A percentile compares a stretch with the other conserved stretches of the same genome.
Evolutionary conservation across 2,113 vertebrate species (phyloP).

Genomic region (Nothoprocta perdicaria): DNA sequence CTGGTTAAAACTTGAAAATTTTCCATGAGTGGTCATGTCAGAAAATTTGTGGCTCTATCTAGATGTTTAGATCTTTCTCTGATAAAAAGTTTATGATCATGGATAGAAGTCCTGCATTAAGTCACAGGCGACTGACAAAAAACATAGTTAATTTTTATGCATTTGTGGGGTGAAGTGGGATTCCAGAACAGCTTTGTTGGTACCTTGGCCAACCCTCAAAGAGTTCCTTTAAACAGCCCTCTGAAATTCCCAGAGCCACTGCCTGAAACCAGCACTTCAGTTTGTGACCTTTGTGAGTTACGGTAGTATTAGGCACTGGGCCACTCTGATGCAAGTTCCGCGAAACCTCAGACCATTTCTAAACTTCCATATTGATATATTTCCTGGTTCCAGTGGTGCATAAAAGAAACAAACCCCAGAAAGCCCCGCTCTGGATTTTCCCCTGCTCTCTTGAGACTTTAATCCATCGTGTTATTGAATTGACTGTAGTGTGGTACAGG

Average conservation of each 20-base stretch:
- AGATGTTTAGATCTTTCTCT: background rate
- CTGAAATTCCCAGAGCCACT: constrained; percentile 49
- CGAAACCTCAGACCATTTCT: constrained; percentile 48
- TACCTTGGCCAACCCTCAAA: background rate
- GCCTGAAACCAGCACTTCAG: constrained; percentile 45
- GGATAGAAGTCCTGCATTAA: background rate
- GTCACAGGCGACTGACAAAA: background rate
- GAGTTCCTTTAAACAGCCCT: constrained; percentile 29
- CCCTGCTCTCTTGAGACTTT: constrained; percentile 31
- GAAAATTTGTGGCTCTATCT: background rate
- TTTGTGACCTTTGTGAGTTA: constrained; percentile 26
- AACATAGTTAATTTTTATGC: background rate
- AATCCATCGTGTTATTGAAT: background rate
- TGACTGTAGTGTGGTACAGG: background rate
- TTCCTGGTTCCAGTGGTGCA: constrained; percentile 51
- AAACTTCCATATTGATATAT: constrained; percentile 60
- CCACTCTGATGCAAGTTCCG: constrained; percentile 47
- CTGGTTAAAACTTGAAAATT: background rate
- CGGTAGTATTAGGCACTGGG: background rate
- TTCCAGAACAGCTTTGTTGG: constrained; percentile 19
- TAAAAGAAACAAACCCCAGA: constrained; percentile 68
- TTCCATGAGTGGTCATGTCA: background rate
- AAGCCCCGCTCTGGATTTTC: constrained; percentile 65
- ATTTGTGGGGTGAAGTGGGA: background rate
- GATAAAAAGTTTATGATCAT: background rate